Evolutionary conservation across 2,888 invertebrate genomes (phyloP).

Genomic region (Carabus problematicus): DNA sequence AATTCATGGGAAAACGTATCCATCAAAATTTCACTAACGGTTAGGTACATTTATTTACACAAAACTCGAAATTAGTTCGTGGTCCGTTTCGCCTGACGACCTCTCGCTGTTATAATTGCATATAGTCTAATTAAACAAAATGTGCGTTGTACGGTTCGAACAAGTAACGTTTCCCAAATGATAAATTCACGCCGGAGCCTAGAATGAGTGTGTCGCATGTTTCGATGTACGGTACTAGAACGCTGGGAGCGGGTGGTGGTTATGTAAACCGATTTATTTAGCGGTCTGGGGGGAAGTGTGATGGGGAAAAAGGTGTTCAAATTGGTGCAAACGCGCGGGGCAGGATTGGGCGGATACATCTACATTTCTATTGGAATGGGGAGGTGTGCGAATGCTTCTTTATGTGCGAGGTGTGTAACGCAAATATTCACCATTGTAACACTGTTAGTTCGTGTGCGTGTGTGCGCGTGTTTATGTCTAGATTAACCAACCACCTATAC

Average conservation of each 20-base stretch:
- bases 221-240: no score
- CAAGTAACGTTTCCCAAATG: background rate
- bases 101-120: no score
- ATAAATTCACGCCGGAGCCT: background rate
- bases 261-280: background rate
- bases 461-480: constrained; percentile 20
- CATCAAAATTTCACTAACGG: no score
- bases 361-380: constrained; percentile 9
- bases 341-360: background rate
- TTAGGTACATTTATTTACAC: no score
- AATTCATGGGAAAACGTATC: no score
- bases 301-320: constrained; percentile 2
- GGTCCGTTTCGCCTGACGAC: no score
- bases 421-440: constrained; percentile 43
- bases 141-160: background rate
- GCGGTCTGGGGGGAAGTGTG: background rate
- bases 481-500: constrained; percentile 2
- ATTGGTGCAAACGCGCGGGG: background rate
- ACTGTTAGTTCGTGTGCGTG: constrained; percentile 39
- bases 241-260: no score
- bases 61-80: no score
- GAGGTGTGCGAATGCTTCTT: constrained; percentile 26
- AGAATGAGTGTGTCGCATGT: no score
- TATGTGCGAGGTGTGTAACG: constrained; percentile 33
- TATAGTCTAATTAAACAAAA: no score